Evolutionary conservation across 1,140 invertebrate species (phyloP), one percentile per base, ranked within the genome.

Genomic region (Drosophila nigromelanica): DNA sequence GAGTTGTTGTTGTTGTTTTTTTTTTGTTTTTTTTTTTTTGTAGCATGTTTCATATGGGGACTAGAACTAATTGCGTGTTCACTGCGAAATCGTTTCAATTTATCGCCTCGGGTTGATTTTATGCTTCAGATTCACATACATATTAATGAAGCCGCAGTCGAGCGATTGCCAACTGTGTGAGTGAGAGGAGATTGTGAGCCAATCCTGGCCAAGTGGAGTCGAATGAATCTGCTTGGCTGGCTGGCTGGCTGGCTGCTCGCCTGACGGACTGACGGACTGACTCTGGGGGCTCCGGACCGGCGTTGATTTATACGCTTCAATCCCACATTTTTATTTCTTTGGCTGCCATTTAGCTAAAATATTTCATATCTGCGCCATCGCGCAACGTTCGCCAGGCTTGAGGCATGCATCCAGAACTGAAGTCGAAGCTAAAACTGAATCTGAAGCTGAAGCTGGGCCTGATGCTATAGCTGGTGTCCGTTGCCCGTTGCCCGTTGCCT

Each of bases 301-400:
- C 60, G 73, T 77, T 91, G 90, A 91, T 91, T 91, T 91, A 91
- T 91, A 85, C 79, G 90, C 86, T 91, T 91, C 90, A 91, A 91
- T 91, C 82, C 86, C 80, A 90, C 89, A 90, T 89, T 89, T 89
- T 89, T 89, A 83, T 89, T 89, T 89, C 76, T 64, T 71, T 80
- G 83, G 83, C 83, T 89, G 83, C 79, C 85, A 89, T 89, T 89
- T 90, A 90, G 79, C 75, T 90, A 90, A 90, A 90, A 89, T 90
- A 90, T 90, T 90, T 90, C 82, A 90, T 90, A 90, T 90, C 79
- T 83, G 61, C 76, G 80, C 63, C 78, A 81, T 82, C 78, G 79
- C 82, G 64, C 62, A 58, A 50, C 61, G 21, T 64, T 76, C 80
- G 58, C 62, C 78, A 59, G 45, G 72, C 66, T 79, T 60, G 51